phyloP scores from a whole-genome alignment of 2,113 vertebrate genomes.

The Phalacrocorax brasilianus region DNA sequence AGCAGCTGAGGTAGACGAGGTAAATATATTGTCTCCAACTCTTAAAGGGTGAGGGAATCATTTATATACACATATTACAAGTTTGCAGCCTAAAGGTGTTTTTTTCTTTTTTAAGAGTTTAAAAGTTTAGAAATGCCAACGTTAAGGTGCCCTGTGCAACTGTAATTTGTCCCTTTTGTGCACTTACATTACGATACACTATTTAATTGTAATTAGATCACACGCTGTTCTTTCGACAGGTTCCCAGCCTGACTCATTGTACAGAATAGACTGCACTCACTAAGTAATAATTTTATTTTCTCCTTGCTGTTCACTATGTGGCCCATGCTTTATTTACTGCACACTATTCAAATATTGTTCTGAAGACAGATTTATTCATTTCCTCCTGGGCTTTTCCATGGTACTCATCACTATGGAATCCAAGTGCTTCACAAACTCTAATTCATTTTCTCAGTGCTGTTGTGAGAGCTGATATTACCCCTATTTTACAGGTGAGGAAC shows the following conservation, averaged over 20 bases:
- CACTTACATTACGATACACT: neutral
- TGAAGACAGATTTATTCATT: constrained; percentile 56
- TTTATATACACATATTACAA: neutral
- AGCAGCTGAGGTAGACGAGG: neutral
- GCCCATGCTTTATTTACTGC: constrained; percentile 27
- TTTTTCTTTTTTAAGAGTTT: neutral
- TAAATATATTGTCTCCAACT: neutral
- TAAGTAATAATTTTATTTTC: constrained; percentile 34
- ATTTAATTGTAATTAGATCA: constrained; percentile 20
- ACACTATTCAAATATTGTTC: constrained; percentile 49
- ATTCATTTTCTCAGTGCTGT: constrained; percentile 10
- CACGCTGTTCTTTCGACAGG: neutral
- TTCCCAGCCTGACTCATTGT: neutral
- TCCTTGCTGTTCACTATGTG: neutral
- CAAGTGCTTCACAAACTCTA: constrained; percentile 19
- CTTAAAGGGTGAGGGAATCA: neutral
- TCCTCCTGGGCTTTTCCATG: constrained; percentile 37
- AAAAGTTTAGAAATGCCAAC: neutral
- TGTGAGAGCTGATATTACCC: neutral
- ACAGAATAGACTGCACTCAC: neutral
- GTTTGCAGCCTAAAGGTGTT: neutral
- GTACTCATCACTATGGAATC: constrained; percentile 39
- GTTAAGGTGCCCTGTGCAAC: neutral
- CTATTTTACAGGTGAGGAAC: constrained; percentile 14
- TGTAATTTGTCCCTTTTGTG: neutral